Base-by-base conservation (phyloP, 2,888 invertebrate species). In the Melolontha melolontha region DNA sequence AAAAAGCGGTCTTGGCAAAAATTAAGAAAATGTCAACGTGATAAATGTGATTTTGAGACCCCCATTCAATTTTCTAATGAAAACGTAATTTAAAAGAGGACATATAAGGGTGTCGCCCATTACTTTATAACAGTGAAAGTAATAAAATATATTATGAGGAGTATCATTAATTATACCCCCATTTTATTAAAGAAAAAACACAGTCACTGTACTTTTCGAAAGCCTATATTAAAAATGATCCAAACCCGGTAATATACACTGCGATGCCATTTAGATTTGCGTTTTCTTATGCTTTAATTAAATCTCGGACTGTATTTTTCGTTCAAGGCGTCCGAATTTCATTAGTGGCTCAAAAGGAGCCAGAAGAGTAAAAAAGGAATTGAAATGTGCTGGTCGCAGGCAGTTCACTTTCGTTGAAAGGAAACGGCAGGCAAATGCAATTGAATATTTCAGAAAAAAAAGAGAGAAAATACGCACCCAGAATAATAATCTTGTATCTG, bases 381-480 rank as follows among this genome's bases (percentile, higher is more conserved):
- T 8, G 47, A 47, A 12, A 47, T 17, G 47, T 14, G 47, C 47
- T 17, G 8, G 47, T 34, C 34, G 34, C 34, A 34, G 34, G 34
- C 34, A 17, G 8, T 47, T 17, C 47, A 47, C 47, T 47, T 12
- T 14, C 8, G 17, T 14, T n/a, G 14, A 17, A 47, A 17, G 17
- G 41, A 17, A 40, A 55, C 17, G 41, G 17, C 16, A 41, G 41
- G 42, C 55, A 55, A 55, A 42, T 41, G 41, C 55, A 55, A 42
- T 55, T 55, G 55, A 55, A 55, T 41, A 22, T 55, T 42, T 55
- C 22, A 17, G 22, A 55, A 55, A 54, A 52, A 52, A 39, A 22
- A 16, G 17, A 40, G n/a, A 14, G 55, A 55, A 11, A 39, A 14
- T 5, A 55, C 41, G 55, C 55, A 27, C 2, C n/a, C 12, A n/a